Base-by-base conservation (phyloP, 2,797 vertebrate genomes). In the Anguilla anguilla region DNA sequence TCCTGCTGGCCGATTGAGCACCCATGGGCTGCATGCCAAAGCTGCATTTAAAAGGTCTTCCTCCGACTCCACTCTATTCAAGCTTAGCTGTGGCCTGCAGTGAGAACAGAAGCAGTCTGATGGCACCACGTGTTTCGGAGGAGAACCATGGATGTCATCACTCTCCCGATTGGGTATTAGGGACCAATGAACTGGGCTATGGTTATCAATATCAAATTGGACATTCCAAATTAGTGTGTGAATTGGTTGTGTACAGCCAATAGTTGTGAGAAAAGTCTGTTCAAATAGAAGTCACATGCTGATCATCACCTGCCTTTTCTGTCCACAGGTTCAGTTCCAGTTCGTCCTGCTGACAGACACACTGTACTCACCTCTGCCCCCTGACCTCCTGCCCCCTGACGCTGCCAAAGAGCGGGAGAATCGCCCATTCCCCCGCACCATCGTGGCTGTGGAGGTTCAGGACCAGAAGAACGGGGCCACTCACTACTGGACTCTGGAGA, bases 401-500 rank as follows among this genome's bases (percentile, higher is more conserved):
- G 96, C 96, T 0, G 95, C 95, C 89, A 97, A 97, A 87, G 97
- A 98, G 91, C 93, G 97, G 1, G 98, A 98, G 92, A 97, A 96
- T 17, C 95, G 96, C 0, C 98, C 97, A 0, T 99, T 99, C 89
- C 99, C 99, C 25, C 96, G 97, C 4, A 99, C 99, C 89, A 98
- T 99, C 0, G 98, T 99, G 92, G 99, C 98, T 0, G 98, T 99
- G 86, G 98, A 99, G 93, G 98, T 99, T 49, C 98, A 99, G 93
- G 98, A 99, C 94, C 98, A 98, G 94, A 99, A 98, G 93, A 99
- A 99, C 0, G 98, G 98, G 90, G 99, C 98, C 69, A 99, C 98
- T 0, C 98, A 99, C 93, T 99, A 99, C 91, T 99, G 99, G 99
- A 99, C 98, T 0, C 93, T 99, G 90, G 98, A 98, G 90, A 99